A percentile compares a stretch with the other conserved stretches of the same genome.
These are phyloP conservation scores for Plagodis pulveraria DNA, from an alignment of 2,888 invertebrate species.

Conservation along the genomic window DNA sequence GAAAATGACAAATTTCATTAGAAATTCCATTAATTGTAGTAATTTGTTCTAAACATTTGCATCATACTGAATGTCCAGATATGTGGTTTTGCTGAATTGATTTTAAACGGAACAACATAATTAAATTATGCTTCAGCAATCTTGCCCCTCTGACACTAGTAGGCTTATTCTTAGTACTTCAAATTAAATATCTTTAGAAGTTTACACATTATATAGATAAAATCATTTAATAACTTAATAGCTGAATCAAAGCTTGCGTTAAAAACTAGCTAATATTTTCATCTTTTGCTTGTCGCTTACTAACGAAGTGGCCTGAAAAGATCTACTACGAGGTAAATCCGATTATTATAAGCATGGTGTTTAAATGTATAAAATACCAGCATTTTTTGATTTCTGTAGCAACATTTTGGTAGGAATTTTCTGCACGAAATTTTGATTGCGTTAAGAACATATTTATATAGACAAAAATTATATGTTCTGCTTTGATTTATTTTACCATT, in stretches of 20 bases:
- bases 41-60: too few species aligned
- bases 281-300: constrained; percentile 77
- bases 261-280: constrained; percentile 58
- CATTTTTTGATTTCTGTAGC: background rate
- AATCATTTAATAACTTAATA: constrained; percentile 7
- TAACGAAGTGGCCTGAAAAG: constrained; percentile 82
- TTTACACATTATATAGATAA: constrained; percentile 1
- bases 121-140: too few species aligned
- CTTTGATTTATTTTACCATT: constrained; percentile 12
- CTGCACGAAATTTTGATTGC: background rate
- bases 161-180: too few species aligned
- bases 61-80: too few species aligned
- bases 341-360: constrained; percentile 46
- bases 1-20: too few species aligned
- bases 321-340: constrained; percentile 75
- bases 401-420: background rate
- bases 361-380: constrained; percentile 2
- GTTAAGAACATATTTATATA: too few species aligned
- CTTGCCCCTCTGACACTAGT: too few species aligned
- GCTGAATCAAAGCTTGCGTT: constrained; percentile 41
- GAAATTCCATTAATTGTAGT: too few species aligned
- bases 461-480: too few species aligned
- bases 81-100: too few species aligned
- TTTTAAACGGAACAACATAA: too few species aligned
- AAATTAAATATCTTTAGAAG: background rate